These are phyloP conservation scores for Epinotia bilunana DNA, from an alignment of 2,888 invertebrate species.

Conservation along the genomic window DNA sequence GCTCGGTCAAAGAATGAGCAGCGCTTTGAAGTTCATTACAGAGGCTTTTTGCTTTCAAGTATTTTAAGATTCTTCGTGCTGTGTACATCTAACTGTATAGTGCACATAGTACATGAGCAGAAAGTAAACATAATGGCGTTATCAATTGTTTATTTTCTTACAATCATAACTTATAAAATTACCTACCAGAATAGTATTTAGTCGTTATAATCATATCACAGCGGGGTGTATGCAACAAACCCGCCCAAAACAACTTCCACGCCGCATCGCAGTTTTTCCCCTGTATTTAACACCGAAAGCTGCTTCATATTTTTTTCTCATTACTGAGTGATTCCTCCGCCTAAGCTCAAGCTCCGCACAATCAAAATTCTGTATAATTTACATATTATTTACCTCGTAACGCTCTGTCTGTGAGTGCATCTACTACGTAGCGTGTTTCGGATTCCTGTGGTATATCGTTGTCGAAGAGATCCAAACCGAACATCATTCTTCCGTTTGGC, in stretches of 20 bases:
- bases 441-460: slow-evolving; percentile 66
- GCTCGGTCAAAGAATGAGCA: too few relatives aligned
- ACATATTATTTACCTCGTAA: slow-evolving; percentile 64
- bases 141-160: too few relatives aligned
- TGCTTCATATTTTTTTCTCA: not conserved
- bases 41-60: too few relatives aligned
- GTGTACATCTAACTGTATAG: too few relatives aligned
- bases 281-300: not conserved
- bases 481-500: slow-evolving; percentile 69
- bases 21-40: too few relatives aligned
- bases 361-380: not conserved
- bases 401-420: slow-evolving; percentile 75
- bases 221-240: not conserved
- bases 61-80: too few relatives aligned
- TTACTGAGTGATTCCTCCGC: not conserved
- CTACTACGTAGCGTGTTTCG: slow-evolving; percentile 73
- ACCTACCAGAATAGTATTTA: not conserved
- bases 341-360: not conserved
- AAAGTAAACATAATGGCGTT: too few relatives aligned
- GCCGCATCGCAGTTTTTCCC: not conserved
- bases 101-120: too few relatives aligned
- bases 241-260: not conserved
- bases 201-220: not conserved
- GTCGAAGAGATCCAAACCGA: slow-evolving; percentile 74
- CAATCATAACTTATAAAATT: too few relatives aligned